Evolutionary conservation across 2,113 vertebrate genomes (phyloP).

Genomic region (Cyprinodon tularosa): DNA sequence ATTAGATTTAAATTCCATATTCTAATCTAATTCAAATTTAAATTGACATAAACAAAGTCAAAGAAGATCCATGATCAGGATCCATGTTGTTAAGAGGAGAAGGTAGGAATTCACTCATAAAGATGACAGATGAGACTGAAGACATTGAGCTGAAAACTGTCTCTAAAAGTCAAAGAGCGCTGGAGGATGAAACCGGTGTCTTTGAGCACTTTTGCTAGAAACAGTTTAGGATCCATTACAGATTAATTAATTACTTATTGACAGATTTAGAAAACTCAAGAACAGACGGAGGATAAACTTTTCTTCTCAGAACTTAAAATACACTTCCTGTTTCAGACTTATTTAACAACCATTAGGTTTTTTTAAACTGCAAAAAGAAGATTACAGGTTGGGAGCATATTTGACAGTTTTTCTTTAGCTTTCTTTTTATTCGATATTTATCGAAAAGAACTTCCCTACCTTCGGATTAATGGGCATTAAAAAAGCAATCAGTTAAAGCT

Average conservation of each 20-base stretch:
- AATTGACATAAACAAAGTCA: no score
- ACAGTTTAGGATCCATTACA: background rate
- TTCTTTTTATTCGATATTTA: background rate
- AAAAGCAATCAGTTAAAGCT: constrained; percentile 41
- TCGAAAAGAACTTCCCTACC: no score
- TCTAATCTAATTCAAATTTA: no score
- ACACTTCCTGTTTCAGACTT: no score
- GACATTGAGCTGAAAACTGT: no score
- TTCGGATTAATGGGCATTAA: background rate
- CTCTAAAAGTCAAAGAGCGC: no score
- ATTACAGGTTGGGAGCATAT: background rate
- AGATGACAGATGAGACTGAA: no score
- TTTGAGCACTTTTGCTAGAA: background rate
- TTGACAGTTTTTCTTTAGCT: background rate
- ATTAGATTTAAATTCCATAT: no score
- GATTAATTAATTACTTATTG: background rate
- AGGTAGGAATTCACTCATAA: no score
- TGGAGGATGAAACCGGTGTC: background rate
- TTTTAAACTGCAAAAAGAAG: background rate
- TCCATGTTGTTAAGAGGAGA: no score
- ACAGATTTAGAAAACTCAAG: background rate
- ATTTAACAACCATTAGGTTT: background rate
- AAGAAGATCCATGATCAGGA: no score
- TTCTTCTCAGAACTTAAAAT: background rate
- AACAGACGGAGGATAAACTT: background rate